phyloP scores from a whole-genome alignment of 2,888 invertebrate genomes.

The Lasioglossum marginatum region DNA sequence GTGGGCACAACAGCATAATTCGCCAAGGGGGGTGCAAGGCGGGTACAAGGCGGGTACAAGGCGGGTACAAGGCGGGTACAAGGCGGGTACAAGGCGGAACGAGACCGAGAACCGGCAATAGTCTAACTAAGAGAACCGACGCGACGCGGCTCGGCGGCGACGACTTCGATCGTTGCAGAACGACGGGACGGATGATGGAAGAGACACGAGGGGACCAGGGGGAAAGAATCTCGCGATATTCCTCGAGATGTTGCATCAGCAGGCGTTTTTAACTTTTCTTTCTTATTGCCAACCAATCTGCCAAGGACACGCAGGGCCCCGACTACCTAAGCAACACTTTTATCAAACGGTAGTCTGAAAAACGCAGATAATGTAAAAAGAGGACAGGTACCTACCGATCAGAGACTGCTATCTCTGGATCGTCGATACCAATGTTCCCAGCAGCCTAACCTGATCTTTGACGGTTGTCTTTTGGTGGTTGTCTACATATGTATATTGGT shows the following conservation, averaged over 20 bases:
- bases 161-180: neutral
- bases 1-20: slow-evolving; percentile 72
- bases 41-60: slow-evolving; percentile 43
- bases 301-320: slow-evolving; percentile 48
- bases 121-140: no score
- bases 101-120: slow-evolving; percentile 21
- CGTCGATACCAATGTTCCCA: neutral
- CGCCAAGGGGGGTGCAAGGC: slow-evolving; percentile 54
- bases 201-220: slow-evolving; percentile 11
- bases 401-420: neutral
- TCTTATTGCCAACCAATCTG: slow-evolving; percentile 41
- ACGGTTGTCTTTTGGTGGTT: neutral
- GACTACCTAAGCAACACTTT: no score
- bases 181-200: slow-evolving; percentile 16
- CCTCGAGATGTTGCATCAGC: slow-evolving; percentile 69
- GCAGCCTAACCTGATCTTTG: neutral
- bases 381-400: neutral
- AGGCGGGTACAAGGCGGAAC: slow-evolving; percentile 51
- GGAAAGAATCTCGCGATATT: slow-evolving; percentile 69
- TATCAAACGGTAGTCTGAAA: neutral
- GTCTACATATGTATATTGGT: neutral
- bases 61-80: slow-evolving; percentile 45
- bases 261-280: slow-evolving; percentile 64
- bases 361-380: neutral
- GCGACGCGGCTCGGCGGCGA: no score